phyloP scores from a whole-genome alignment of 2,797 vertebrate species.

The Aplochiton taeniatus region DNA sequence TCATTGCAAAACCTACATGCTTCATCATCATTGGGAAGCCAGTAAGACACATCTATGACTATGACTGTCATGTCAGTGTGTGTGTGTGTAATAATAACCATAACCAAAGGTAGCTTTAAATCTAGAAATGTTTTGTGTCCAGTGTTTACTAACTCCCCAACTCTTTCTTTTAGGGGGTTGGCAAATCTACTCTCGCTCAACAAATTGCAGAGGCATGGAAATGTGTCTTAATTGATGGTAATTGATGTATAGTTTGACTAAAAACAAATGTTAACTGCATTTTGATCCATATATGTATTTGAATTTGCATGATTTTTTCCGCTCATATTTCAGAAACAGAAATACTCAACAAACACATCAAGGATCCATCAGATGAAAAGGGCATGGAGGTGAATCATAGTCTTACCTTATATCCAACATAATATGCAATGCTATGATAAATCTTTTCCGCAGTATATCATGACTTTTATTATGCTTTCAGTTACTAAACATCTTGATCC shows the following conservation, averaged over 20 bases:
- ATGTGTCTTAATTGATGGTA: constrained; percentile 89
- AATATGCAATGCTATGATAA: not conserved
- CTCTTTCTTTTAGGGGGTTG: constrained; percentile 81
- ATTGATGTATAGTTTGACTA: constrained; percentile 20
- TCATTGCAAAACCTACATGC: constrained; percentile 86
- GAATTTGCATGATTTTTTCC: not conserved
- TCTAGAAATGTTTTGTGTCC: constrained; percentile 2
- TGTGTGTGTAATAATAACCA: too few species aligned
- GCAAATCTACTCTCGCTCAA: constrained; percentile 88
- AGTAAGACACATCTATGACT: constrained; percentile 74
- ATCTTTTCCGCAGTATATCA: not conserved
- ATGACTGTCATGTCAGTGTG: too few species aligned
- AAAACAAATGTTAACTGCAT: constrained; percentile 1
- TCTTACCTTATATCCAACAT: not conserved
- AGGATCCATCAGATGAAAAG: constrained; percentile 68
- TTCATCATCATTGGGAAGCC: constrained; percentile 90
- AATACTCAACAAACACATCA: constrained; percentile 79
- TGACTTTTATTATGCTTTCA: constrained; percentile 55
- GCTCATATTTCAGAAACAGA: constrained; percentile 79
- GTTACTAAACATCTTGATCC: constrained; percentile 79
- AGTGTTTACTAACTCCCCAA: constrained; percentile 28
- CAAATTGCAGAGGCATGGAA: constrained; percentile 84
- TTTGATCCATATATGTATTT: constrained; percentile 15
- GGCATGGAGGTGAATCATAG: constrained; percentile 78
- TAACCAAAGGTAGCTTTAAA: not conserved